Percentiles rank a stretch among this genome's conserved stretches.
phyloP scores from a whole-genome alignment of 2,888 invertebrate genomes.

The Proisotoma minuta region DNA sequence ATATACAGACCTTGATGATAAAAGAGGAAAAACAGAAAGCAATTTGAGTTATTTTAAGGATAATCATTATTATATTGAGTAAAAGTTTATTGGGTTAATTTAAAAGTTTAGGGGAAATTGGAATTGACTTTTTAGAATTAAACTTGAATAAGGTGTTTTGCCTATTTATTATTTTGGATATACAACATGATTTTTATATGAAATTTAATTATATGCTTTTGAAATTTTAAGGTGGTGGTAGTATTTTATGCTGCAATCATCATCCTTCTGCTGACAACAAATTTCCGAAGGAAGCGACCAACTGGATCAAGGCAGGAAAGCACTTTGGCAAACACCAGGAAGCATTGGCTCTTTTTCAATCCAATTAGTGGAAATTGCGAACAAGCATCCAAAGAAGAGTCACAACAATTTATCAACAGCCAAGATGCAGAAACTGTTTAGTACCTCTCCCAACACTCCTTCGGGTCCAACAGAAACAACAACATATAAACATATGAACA shows the following conservation, averaged over 20 bases:
- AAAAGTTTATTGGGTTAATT: too few relatives aligned
- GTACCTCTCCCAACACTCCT: background rate
- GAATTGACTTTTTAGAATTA: too few relatives aligned
- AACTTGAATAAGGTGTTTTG: too few relatives aligned
- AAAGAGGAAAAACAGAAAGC: too few relatives aligned
- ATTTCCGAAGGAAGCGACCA: constrained; percentile 48
- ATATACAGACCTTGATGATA: too few relatives aligned
- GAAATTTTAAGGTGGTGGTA: constrained; percentile 49
- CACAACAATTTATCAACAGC: constrained; percentile 45
- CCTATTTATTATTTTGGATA: too few relatives aligned
- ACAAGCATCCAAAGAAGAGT: constrained; percentile 46
- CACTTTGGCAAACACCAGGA: constrained; percentile 31
- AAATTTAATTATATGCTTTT: too few relatives aligned
- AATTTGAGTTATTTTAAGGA: too few relatives aligned
- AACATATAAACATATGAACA: background rate
- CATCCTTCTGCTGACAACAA: constrained; percentile 50
- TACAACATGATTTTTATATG: too few relatives aligned
- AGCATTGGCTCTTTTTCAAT: constrained; percentile 47
- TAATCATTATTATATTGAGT: too few relatives aligned
- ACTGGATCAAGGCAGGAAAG: constrained; percentile 14
- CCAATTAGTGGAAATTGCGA: constrained; percentile 45
- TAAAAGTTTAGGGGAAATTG: too few relatives aligned
- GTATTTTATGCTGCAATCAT: constrained; percentile 51
- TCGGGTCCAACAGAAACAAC: background rate
- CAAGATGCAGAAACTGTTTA: constrained; percentile 47